A percentile compares a stretch with the other conserved stretches of the same genome.
These are phyloP conservation scores for Cecropterus lyciades DNA, from an alignment of 1,140 invertebrate genomes.

Conservation along the genomic window DNA sequence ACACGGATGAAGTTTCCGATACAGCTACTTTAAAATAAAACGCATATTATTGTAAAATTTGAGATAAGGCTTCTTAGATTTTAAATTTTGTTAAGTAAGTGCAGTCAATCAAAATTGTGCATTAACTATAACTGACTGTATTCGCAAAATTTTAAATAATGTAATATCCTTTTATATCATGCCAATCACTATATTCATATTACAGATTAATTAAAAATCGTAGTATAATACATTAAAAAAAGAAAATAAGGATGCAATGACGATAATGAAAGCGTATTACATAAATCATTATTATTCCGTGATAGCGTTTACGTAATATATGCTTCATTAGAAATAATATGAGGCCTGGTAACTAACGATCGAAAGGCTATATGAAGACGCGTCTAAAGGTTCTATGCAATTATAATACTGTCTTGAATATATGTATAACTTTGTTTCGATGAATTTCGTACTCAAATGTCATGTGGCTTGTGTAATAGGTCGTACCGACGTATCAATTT, in stretches of 20 bases:
- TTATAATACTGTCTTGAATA: neutral
- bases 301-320: constrained; percentile 2
- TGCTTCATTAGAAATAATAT: constrained; percentile 11
- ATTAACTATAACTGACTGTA: too few relatives aligned
- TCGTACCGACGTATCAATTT: constrained; percentile 27
- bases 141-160: too few relatives aligned
- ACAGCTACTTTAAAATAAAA: too few relatives aligned
- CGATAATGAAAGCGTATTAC: neutral
- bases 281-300: neutral
- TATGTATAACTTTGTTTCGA: neutral
- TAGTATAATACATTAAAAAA: neutral
- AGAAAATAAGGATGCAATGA: neutral
- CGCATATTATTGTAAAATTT: too few relatives aligned
- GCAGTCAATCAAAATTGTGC: too few relatives aligned
- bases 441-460: constrained; percentile 37
- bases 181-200: neutral
- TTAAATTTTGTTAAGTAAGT: too few relatives aligned
- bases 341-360: constrained; percentile 25
- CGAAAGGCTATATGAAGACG: constrained; percentile 26
- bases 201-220: neutral
- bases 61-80: too few relatives aligned
- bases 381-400: neutral
- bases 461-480: constrained; percentile 41
- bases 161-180: too few relatives aligned
- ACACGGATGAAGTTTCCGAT: too few relatives aligned